Conservation (phyloP, 1,140 invertebrate species). For the Ectropis grisescens region DNA sequence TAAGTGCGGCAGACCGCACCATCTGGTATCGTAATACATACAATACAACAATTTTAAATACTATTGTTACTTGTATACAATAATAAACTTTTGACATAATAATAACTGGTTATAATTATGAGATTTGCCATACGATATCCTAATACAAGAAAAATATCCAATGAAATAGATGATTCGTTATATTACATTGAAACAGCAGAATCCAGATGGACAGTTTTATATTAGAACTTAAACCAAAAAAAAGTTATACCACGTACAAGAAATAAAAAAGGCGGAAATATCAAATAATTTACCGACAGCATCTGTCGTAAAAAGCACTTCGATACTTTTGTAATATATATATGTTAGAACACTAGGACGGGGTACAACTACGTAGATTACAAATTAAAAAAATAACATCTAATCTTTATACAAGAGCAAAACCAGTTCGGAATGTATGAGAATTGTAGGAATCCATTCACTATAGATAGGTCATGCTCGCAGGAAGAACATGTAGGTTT, state of each 20-base stretch:
- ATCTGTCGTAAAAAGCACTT: constrained; percentile 63
- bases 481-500: constrained; percentile 27
- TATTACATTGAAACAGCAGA: constrained; percentile 7
- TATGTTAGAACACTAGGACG: constrained; percentile 15
- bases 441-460: no score
- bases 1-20: constrained; percentile 33
- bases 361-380: no score
- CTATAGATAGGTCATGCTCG: constrained; percentile 1
- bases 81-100: constrained; percentile 64
- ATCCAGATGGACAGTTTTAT: constrained; percentile 8
- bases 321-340: constrained; percentile 13
- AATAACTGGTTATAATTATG: constrained; percentile 58
- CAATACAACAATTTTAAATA: constrained; percentile 62
- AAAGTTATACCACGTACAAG: no score
- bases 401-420: no score
- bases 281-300: constrained; percentile 48
- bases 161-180: constrained; percentile 21
- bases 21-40: constrained; percentile 53
- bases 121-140: constrained; percentile 35
- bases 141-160: constrained; percentile 37
- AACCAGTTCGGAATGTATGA: no score
- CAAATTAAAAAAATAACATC: no score
- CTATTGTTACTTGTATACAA: constrained; percentile 64
- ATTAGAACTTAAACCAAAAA: no score
- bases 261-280: constrained; percentile 30